A percentile compares a stretch with the other conserved stretches of the same genome.
Evolutionary conservation across 2,888 invertebrate species (phyloP).

Genomic region (Lepetodrilus schrolli): DNA sequence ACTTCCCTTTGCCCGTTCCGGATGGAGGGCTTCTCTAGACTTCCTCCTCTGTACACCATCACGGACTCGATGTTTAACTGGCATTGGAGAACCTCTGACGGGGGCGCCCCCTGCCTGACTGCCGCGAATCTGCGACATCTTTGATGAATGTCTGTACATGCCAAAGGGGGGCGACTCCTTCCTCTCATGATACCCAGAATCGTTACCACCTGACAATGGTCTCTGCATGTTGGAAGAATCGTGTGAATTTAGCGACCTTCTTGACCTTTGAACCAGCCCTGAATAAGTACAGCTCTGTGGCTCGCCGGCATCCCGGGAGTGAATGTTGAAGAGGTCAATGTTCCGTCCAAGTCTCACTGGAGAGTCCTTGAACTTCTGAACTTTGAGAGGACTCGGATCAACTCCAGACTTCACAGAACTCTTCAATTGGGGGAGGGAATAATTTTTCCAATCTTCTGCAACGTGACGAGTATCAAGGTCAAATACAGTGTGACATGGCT

Average conservation of each 20-base stretch:
- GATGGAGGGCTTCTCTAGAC: background rate
- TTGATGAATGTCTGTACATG: background rate
- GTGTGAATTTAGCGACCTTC: background rate
- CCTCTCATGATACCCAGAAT: background rate
- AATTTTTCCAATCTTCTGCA: background rate
- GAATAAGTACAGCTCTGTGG: background rate
- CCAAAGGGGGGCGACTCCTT: slow-evolving; percentile 1
- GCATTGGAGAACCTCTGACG: slow-evolving; percentile 14
- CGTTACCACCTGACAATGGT: background rate
- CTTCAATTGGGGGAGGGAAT: background rate
- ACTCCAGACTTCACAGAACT: background rate
- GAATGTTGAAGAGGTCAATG: slow-evolving; percentile 42
- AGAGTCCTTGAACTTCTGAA: slow-evolving; percentile 41
- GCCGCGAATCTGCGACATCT: slow-evolving; percentile 2
- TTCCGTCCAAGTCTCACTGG: slow-evolving; percentile 45
- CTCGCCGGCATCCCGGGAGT: background rate
- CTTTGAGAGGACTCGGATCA: slow-evolving; percentile 34
- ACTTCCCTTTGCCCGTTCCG: background rate
- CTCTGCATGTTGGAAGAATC: background rate
- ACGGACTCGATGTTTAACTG: background rate
- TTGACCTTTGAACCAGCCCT: background rate
- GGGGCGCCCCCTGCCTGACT: background rate
- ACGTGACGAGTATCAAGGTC: too few species aligned
- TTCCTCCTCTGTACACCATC: background rate
- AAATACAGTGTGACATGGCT: slow-evolving; percentile 26